A percentile compares a stretch with the other conserved stretches of the same genome.
Conservation (phyloP, 2,888 invertebrate genomes). For the Acronicta leporina region DNA sequence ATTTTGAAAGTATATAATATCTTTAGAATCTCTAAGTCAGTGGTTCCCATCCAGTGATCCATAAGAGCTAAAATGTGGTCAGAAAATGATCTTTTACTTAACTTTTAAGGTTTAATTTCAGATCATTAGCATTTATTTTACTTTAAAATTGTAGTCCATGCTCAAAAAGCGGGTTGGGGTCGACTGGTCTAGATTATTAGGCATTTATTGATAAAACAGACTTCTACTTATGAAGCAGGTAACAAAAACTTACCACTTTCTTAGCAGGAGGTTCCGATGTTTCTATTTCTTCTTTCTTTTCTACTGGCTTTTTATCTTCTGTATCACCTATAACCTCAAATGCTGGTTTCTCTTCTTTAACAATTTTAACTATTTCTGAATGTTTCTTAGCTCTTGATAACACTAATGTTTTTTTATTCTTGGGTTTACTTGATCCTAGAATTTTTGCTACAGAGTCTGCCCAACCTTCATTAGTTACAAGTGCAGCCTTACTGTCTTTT, state of each 20-base stretch:
- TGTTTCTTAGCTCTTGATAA: slow-evolving; percentile 94
- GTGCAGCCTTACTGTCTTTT: slow-evolving; percentile 50
- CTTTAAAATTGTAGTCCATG: too few species aligned
- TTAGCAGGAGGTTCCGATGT: slow-evolving; percentile 72
- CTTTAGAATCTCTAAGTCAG: too few species aligned
- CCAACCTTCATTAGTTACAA: slow-evolving; percentile 92
- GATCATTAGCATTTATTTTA: too few species aligned
- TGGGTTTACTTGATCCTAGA: slow-evolving; percentile 92
- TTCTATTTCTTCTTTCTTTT: slow-evolving; percentile 69
- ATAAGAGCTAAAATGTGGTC: too few species aligned
- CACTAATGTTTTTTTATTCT: slow-evolving; percentile 92
- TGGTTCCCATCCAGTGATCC: too few species aligned
- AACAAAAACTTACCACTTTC: slow-evolving; percentile 70
- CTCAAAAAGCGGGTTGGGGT: too few species aligned
- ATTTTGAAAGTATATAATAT: too few species aligned
- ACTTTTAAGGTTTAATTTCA: too few species aligned
- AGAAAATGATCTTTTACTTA: too few species aligned
- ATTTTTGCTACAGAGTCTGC: slow-evolving; percentile 95
- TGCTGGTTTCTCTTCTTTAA: slow-evolving; percentile 83
- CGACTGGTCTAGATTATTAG: too few species aligned
- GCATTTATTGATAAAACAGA: too few species aligned
- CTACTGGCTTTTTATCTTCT: slow-evolving; percentile 79
- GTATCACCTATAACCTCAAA: slow-evolving; percentile 92
- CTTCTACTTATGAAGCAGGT: slow-evolving; percentile 7
- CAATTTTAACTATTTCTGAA: slow-evolving; percentile 84